Evolutionary conservation across 1,140 invertebrate species (phyloP), one percentile per base, ranked within the genome.

Genomic region (Drosophila baimaii): DNA sequence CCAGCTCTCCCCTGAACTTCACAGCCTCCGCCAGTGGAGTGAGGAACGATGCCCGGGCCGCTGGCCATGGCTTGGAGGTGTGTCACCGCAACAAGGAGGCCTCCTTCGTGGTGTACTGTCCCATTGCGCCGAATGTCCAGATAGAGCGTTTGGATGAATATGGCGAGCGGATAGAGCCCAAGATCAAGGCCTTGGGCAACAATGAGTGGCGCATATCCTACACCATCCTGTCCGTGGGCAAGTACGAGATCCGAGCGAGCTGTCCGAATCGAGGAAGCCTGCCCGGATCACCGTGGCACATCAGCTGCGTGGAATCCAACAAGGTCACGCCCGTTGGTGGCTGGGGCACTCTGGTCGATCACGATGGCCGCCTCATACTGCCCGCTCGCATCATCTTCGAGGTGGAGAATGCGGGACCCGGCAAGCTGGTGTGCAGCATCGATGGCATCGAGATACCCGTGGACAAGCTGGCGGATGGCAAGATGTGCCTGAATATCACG

Each of bases 321-420:
- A 93, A 94, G 17, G 94, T 95, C 3, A 90, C 93, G 12, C 92
- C 94, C 2, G 93, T 94, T 75, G 97, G 97, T 31, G 97, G 98
- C 0, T 98, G 97, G 97, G 95, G 96, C 15, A 93, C 94, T 80
- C 91, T 95, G 54, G 93, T 96, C 57, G 96, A 97, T 90, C 94
- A 95, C 21, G 94, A 96, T 35, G 96, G 95, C 17, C 93, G 95
- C 3, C 93, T 98, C 3, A 95, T 95, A 69, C 93, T 98, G 8
- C 95, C 95, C 0, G 95, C 94, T 12, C 96, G 96, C 80, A 94
- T 97, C 5, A 94, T 95, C 12, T 95, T 97, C 39, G 96, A 96
- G 80, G 95, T 95, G 0, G 94, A 95, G 12, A 95, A 95, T 71
- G 96, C 96, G 1, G 96, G 96, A 9, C 96, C 96, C 0, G 96